A percentile compares a stretch with the other conserved stretches of the same genome.
Conservation (phyloP, 2,888 invertebrate genomes). For the Microplitis manilae region DNA sequence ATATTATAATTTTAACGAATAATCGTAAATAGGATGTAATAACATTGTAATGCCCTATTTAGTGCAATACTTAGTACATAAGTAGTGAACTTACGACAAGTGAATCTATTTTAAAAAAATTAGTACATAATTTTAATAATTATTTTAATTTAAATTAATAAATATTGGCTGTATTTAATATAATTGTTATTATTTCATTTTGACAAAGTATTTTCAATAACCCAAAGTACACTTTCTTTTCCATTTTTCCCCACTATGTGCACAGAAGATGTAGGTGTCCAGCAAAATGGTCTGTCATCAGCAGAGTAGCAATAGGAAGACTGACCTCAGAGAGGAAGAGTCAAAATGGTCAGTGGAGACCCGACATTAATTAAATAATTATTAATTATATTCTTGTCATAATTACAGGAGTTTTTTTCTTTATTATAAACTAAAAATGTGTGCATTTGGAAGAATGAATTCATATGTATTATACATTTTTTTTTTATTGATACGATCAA, state of each 20-base stretch:
- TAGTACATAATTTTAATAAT: constrained; percentile 31
- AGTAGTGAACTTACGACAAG: background rate
- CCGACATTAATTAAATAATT: no score
- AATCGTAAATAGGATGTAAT: constrained; percentile 38
- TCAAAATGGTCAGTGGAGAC: no score
- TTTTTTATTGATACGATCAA: background rate
- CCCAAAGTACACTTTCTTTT: no score
- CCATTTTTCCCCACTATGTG: no score
- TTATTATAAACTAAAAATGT: no score
- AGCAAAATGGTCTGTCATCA: no score
- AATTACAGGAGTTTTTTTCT: no score
- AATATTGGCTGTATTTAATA: constrained; percentile 55
- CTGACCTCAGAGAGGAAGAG: no score
- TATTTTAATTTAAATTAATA: constrained; percentile 49
- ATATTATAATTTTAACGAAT: background rate
- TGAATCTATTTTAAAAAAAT: constrained; percentile 3
- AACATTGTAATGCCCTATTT: constrained; percentile 46
- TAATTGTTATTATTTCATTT: background rate
- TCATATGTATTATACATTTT: background rate
- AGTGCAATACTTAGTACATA: constrained; percentile 48
- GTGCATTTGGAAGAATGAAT: constrained; percentile 15
- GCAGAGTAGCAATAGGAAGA: no score
- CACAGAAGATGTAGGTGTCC: no score
- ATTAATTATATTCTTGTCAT: no score
- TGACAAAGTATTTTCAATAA: no score